Evolutionary conservation across 2,797 vertebrate genomes (phyloP), one percentile per base, ranked within the genome.

Genomic region (Ceyx erithaca): DNA sequence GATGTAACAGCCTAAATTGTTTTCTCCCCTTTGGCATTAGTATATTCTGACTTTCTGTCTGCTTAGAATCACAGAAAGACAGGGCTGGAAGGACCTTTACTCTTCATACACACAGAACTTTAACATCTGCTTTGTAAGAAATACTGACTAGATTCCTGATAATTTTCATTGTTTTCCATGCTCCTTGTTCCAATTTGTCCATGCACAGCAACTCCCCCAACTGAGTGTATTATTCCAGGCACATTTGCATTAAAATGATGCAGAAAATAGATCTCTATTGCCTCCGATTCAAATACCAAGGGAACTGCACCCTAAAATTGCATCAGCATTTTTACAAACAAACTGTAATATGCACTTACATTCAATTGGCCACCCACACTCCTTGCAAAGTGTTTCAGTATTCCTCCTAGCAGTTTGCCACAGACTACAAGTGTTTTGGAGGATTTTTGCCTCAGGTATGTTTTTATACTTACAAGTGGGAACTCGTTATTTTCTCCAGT

Each of bases 171-270:
- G 26, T 37, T 91, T 92, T 22, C 71, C 46, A 58, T 16, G 10
- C 43, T 70, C 22, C 25, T 68, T 73, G 40, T 49, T 86, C 78
- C 59, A 40, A 23, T 82, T 85, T 71, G 64, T 54, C 80, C 64
- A 7, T 21, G 37, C 64, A 43, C 30, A 90, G 58, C 79, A 87
- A 48, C 71, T 92, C 69, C 72, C 37, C 26, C 66, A 62, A 37
- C 25, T 43, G 57, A 63, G 26, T 31, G 26, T 25, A 88, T 91
- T 90, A 82, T 87, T 90, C 46, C 64, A 71, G 41, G 55, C 58
- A 59, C 25, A 92, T 92, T 87, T 94, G 58, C 86, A 95, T 92
- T 49, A 92, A 94, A 96, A 93, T 87, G 4, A 45, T 66, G 81
- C n/a, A 48, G 78, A 87, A 90, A 91, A 92, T 91, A 92, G 30